Percentiles rank a stretch among this genome's conserved stretches.
Conservation (phyloP, 1,140 invertebrate genomes). For the Caenorhabditis briggsae region DNA sequence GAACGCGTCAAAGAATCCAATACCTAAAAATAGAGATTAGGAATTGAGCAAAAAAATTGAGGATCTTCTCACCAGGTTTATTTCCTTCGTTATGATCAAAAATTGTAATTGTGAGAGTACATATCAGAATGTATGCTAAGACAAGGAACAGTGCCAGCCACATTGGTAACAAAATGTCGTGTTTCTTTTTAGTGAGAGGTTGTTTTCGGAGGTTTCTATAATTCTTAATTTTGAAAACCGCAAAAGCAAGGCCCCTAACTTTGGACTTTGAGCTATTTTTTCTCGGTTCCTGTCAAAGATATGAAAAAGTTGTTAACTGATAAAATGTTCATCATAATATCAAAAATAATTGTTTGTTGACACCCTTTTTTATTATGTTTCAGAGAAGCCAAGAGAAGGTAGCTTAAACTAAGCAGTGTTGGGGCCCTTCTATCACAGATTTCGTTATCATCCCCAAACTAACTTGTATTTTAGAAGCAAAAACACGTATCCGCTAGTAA, state of each 20-base stretch:
- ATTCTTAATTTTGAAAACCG: no score
- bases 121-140: constrained; percentile 40
- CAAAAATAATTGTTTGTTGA: no score
- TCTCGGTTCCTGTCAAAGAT: no score
- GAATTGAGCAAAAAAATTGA: background rate
- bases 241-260: no score
- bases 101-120: constrained; percentile 48
- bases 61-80: constrained; percentile 29
- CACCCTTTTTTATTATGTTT: no score
- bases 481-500: constrained; percentile 40
- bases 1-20: constrained; percentile 54
- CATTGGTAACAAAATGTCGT: constrained; percentile 57
- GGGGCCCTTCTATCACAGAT: no score
- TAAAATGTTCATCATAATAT: no score
- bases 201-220: constrained; percentile 54
- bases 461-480: constrained; percentile 56
- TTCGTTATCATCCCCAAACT: background rate
- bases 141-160: constrained; percentile 61
- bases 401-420: no score
- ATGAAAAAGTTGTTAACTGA: no score
- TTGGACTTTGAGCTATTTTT: no score
- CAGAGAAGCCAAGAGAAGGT: no score
- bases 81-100: constrained; percentile 62
- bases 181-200: constrained; percentile 1
- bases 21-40: constrained; percentile 16